These are phyloP conservation scores for human DNA, from an alignment of 2,113 vertebrate genomes.

Conservation along the genomic window GRCh38 chr2:190565001-190565500, in stretches of 20 bases:
- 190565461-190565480: background rate
- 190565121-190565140: background rate
- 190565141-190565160: background rate
- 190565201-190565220: background rate
- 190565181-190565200: background rate
- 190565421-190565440: constrained; percentile 24
- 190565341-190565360: background rate
- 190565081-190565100: background rate
- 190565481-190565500: background rate
- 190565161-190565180: background rate
- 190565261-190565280: background rate
- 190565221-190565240: background rate
- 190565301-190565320: background rate
- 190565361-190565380: constrained; percentile 17
- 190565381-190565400: constrained; percentile 41
- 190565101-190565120: background rate
- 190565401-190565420: constrained; percentile 33
- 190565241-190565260: background rate
- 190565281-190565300: background rate
- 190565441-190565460: background rate
- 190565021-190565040: background rate
- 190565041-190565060: background rate
- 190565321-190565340: background rate
- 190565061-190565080: background rate
- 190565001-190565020: background rate